phyloP scores from a whole-genome alignment of 2,113 vertebrate species.

The Hoplias malabaricus region DNA sequence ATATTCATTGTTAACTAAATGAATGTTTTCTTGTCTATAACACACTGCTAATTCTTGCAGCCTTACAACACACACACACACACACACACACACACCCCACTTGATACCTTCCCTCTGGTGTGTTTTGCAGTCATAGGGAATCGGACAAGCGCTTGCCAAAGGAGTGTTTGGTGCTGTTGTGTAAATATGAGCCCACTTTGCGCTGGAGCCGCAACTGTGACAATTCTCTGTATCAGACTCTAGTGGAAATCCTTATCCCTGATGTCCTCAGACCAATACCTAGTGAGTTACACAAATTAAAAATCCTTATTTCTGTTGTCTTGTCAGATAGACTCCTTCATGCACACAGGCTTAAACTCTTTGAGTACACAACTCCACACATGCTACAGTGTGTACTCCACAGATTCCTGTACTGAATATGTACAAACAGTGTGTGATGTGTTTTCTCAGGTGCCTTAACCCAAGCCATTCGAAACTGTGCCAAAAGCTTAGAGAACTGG shows the following conservation, averaged over 20 bases:
- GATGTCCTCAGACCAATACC: slow-evolving; percentile 90
- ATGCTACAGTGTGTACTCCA: too few species aligned
- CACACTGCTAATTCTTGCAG: too few species aligned
- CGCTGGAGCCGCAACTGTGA: slow-evolving; percentile 86
- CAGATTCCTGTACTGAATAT: neutral
- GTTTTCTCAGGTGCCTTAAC: slow-evolving; percentile 86
- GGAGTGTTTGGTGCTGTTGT: slow-evolving; percentile 83
- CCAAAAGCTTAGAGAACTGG: slow-evolving; percentile 92
- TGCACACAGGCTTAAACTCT: too few species aligned
- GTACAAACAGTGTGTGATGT: neutral
- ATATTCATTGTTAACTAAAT: too few species aligned
- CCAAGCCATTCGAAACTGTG: slow-evolving; percentile 93
- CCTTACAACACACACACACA: neutral
- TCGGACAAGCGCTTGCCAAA: slow-evolving; percentile 89
- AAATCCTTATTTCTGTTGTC: slow-evolving; percentile 87
- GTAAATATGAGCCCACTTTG: slow-evolving; percentile 87
- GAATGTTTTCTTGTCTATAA: too few species aligned
- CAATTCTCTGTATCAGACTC: slow-evolving; percentile 87
- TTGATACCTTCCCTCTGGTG: neutral
- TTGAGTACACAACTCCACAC: neutral
- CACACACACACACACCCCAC: too few species aligned
- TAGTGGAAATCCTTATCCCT: slow-evolving; percentile 89
- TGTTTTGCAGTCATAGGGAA: slow-evolving; percentile 77
- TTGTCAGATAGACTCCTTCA: too few species aligned
- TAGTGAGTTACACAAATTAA: slow-evolving; percentile 78